Evolutionary conservation across 2,888 invertebrate species (phyloP).

Genomic region (Piscicola geometra): DNA sequence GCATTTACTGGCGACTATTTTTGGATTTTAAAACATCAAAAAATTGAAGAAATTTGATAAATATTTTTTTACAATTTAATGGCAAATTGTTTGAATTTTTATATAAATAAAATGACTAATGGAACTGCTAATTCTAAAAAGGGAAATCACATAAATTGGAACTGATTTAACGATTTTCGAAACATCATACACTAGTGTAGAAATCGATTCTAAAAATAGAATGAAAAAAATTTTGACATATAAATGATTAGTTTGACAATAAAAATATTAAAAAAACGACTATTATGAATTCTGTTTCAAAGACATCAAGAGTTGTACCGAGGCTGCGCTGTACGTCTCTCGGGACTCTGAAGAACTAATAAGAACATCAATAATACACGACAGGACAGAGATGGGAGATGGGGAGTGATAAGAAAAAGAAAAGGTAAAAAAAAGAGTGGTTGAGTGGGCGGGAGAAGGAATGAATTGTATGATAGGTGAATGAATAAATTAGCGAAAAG

Average conservation of each 20-base stretch:
- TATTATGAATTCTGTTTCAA: background rate
- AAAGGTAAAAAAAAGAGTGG: background rate
- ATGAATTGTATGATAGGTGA: too few relatives aligned
- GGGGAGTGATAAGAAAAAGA: background rate
- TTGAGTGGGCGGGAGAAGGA: too few relatives aligned
- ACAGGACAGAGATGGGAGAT: background rate
- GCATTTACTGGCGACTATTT: background rate
- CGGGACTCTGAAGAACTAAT: background rate
- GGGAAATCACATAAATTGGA: too few relatives aligned
- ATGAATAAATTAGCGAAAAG: too few relatives aligned
- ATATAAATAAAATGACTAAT: too few relatives aligned
- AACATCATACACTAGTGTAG: background rate
- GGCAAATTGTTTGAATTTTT: too few relatives aligned
- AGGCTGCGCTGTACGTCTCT: background rate
- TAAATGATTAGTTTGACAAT: too few relatives aligned
- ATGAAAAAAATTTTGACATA: background rate
- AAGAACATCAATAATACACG: background rate
- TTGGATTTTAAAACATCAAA: background rate
- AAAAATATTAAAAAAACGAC: too few relatives aligned
- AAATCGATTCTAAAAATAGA: background rate
- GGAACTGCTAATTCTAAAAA: too few relatives aligned
- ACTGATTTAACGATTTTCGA: too few relatives aligned
- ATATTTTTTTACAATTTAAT: too few relatives aligned
- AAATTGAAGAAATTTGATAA: too few relatives aligned
- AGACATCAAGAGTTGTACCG: constrained; percentile 5